These are phyloP conservation scores for Microctenopoma lineatum DNA, from an alignment of 2,797 vertebrate genomes.

Conservation along the genomic window DNA sequence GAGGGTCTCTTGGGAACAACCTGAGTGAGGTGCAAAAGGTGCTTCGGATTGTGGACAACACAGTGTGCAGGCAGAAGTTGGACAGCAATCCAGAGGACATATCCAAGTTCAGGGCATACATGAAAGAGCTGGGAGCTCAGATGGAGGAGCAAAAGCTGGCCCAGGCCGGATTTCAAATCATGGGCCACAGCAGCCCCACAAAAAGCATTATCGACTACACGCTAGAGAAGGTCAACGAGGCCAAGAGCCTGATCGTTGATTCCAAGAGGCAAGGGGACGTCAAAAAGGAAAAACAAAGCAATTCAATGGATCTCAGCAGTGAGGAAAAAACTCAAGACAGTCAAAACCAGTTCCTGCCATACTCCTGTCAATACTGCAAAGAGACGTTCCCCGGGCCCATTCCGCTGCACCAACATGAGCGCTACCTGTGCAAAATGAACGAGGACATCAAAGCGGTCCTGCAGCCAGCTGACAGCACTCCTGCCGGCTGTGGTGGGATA, in stretches of 20 bases:
- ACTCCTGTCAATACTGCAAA: slow-evolving; percentile 97
- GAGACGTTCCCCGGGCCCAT: slow-evolving; percentile 95
- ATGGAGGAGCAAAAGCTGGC: slow-evolving; percentile 91
- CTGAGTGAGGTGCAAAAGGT: slow-evolving; percentile 95
- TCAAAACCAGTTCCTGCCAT: slow-evolving; percentile 88
- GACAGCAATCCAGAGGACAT: slow-evolving; percentile 92
- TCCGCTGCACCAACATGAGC: slow-evolving; percentile 97
- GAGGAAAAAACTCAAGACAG: slow-evolving; percentile 90
- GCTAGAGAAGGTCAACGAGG: slow-evolving; percentile 95
- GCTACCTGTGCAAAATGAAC: slow-evolving; percentile 98
- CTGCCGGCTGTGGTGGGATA: slow-evolving; percentile 82
- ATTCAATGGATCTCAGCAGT: slow-evolving; percentile 84
- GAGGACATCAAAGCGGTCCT: slow-evolving; percentile 97
- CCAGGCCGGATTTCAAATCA: slow-evolving; percentile 87
- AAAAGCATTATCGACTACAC: slow-evolving; percentile 96
- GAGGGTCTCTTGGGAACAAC: slow-evolving; percentile 86
- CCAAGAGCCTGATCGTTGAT: slow-evolving; percentile 92
- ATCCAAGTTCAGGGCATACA: slow-evolving; percentile 93
- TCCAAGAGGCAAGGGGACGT: slow-evolving; percentile 89
- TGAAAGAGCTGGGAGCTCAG: slow-evolving; percentile 93
- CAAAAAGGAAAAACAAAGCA: slow-evolving; percentile 90
- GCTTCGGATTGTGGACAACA: slow-evolving; percentile 97
- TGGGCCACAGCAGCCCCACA: slow-evolving; percentile 91
- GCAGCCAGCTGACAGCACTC: slow-evolving; percentile 89
- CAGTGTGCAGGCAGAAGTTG: slow-evolving; percentile 93